Conservation (phyloP, 2,888 invertebrate genomes). For the Dasypogon diadema region DNA sequence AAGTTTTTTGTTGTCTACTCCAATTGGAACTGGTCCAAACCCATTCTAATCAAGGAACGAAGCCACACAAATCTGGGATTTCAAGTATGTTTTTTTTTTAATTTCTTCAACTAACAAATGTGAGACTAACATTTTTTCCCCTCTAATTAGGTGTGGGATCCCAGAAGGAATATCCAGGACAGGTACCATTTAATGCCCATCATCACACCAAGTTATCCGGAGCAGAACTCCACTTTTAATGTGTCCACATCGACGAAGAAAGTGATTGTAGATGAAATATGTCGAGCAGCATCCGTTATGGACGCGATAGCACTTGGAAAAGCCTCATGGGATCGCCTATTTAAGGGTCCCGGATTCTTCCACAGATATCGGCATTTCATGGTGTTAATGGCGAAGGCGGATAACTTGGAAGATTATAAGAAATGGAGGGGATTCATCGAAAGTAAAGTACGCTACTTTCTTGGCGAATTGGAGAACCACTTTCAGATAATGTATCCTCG, state of each 20-base stretch:
- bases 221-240: constrained; percentile 82
- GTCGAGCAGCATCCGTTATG: constrained; percentile 79
- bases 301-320: constrained; percentile 91
- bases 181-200: constrained; percentile 81
- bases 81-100: constrained; percentile 69
- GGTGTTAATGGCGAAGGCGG: constrained; percentile 86
- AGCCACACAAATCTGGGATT: constrained; percentile 89
- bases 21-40: constrained; percentile 99
- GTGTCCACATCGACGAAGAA: constrained; percentile 92
- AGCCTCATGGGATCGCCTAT: constrained; percentile 91
- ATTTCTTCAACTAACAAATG: too few relatives aligned
- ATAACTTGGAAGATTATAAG: constrained; percentile 85
- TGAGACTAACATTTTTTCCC: too few relatives aligned
- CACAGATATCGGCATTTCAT: constrained; percentile 92
- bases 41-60: constrained; percentile 93
- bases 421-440: constrained; percentile 98
- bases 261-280: constrained; percentile 94
- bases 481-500: constrained; percentile 92
- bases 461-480: constrained; percentile 91
- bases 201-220: not conserved
- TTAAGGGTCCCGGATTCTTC: constrained; percentile 95
- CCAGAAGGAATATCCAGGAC: constrained; percentile 90
- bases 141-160: constrained; percentile 87
- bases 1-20: constrained; percentile 99
- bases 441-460: constrained; percentile 93